These are phyloP conservation scores for Drosophila sechellia DNA, from an alignment of 1,140 invertebrate genomes.

Conservation along the genomic window DNA sequence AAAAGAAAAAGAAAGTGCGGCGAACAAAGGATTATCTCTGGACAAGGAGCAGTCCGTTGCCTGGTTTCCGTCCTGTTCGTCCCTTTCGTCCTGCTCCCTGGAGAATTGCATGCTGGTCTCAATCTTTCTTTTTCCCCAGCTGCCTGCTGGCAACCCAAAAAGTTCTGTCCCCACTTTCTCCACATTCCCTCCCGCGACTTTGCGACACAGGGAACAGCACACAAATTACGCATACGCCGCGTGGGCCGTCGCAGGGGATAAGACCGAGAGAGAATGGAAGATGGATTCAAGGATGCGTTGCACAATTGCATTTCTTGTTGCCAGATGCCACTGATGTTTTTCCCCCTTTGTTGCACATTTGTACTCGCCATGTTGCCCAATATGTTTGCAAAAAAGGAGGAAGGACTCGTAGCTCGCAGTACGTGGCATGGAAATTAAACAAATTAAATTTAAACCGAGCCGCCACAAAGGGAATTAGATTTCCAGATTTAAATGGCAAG, in stretches of 20 bases:
- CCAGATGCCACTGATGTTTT: constrained; percentile 51
- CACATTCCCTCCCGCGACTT: constrained; percentile 30
- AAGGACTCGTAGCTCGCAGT: not conserved
- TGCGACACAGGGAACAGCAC: constrained; percentile 17
- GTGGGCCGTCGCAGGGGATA: constrained; percentile 17
- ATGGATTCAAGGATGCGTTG: constrained; percentile 60
- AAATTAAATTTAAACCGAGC: constrained; percentile 59
- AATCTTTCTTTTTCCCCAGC: constrained; percentile 4
- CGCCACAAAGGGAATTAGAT: constrained; percentile 31
- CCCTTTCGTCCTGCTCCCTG: constrained; percentile 7
- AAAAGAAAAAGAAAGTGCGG: constrained; percentile 20
- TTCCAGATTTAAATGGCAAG: constrained; percentile 6
- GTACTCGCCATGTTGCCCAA: constrained; percentile 63
- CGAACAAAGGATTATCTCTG: constrained; percentile 44
- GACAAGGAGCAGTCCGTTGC: constrained; percentile 8
- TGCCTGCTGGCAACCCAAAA: constrained; percentile 31
- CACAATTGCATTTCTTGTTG: constrained; percentile 78
- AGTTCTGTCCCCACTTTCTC: constrained; percentile 21
- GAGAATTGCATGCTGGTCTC: constrained; percentile 4
- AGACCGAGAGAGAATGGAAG: not conserved
- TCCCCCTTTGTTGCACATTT: constrained; percentile 52
- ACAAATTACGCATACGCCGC: constrained; percentile 64
- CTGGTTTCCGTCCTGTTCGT: constrained; percentile 1
- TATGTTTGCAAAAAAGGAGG: constrained; percentile 49
- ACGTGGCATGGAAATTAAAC: constrained; percentile 44